Evolutionary conservation across 2,797 vertebrate species (phyloP).

Genomic region (Rhabdomys pumilio): DNA sequence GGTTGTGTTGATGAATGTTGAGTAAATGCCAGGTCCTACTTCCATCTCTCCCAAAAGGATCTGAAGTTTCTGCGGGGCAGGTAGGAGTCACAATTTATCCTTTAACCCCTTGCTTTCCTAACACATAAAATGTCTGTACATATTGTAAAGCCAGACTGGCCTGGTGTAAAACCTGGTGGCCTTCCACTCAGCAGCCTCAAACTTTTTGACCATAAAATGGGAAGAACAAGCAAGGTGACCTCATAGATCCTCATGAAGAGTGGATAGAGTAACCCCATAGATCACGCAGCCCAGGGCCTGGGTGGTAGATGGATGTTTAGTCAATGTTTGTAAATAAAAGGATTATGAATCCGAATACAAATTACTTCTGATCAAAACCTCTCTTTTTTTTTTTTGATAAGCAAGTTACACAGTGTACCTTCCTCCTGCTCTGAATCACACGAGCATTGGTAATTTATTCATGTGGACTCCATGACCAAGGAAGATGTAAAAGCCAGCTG

Average conservation of each 20-base stretch:
- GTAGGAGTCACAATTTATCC: not conserved
- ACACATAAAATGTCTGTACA: not conserved
- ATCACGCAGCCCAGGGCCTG: not conserved
- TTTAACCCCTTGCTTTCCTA: not conserved
- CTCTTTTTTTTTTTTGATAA: not conserved
- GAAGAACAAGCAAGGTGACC: conserved; percentile 18
- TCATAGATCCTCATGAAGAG: not conserved
- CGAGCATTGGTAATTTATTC: not conserved
- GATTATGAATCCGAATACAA: conserved; percentile 26
- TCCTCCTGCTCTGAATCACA: not conserved
- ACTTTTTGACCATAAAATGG: conserved; percentile 6
- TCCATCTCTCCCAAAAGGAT: not conserved
- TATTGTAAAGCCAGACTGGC: not conserved
- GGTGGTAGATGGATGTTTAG: not conserved
- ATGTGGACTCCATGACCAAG: not conserved
- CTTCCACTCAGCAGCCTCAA: not conserved
- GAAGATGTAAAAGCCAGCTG: not conserved
- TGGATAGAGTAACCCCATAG: not conserved
- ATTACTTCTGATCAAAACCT: conserved; percentile 48
- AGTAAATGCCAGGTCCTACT: not conserved
- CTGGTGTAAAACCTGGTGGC: conserved; percentile 4
- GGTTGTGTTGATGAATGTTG: not conserved
- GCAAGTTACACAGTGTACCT: not conserved
- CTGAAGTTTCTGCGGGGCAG: not conserved
- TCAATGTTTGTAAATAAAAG: conserved; percentile 41